These are phyloP conservation scores for Zelleria hepariella DNA, from an alignment of 2,888 invertebrate genomes.

Conservation along the genomic window DNA sequence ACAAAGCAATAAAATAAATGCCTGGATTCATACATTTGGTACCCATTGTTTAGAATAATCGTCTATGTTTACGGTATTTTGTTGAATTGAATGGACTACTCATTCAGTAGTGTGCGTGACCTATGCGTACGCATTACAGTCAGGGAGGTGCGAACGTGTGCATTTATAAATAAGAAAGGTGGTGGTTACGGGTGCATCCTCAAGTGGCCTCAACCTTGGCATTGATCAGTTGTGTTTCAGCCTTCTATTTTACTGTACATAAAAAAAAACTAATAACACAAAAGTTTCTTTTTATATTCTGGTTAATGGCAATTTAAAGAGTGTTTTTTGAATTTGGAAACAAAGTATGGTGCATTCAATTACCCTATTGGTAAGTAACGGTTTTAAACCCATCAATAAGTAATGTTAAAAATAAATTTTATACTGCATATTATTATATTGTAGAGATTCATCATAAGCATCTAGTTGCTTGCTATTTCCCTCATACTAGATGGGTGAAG, in stretches of 20 bases:
- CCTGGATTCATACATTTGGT: neutral
- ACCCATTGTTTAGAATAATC: constrained; percentile 10
- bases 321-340: neutral
- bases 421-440: neutral
- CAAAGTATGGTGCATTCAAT: neutral
- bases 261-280: constrained; percentile 13
- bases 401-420: too few relatives aligned
- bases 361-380: neutral
- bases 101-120: constrained; percentile 14
- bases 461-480: too few relatives aligned
- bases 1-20: too few relatives aligned
- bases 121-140: constrained; percentile 12
- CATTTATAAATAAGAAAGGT: constrained; percentile 64
- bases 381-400: too few relatives aligned
- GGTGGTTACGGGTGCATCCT: constrained; percentile 46
- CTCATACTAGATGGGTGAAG: too few relatives aligned
- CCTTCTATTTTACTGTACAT: constrained; percentile 20
- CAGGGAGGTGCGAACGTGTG: constrained; percentile 37
- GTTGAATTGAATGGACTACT: neutral
- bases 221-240: constrained; percentile 40
- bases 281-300: neutral
- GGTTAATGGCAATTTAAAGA: neutral
- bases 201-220: constrained; percentile 55
- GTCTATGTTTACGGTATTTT: neutral
- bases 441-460: too few relatives aligned